Conservation (phyloP, 2,888 invertebrate species). For the Camptogramma bilineatum region DNA sequence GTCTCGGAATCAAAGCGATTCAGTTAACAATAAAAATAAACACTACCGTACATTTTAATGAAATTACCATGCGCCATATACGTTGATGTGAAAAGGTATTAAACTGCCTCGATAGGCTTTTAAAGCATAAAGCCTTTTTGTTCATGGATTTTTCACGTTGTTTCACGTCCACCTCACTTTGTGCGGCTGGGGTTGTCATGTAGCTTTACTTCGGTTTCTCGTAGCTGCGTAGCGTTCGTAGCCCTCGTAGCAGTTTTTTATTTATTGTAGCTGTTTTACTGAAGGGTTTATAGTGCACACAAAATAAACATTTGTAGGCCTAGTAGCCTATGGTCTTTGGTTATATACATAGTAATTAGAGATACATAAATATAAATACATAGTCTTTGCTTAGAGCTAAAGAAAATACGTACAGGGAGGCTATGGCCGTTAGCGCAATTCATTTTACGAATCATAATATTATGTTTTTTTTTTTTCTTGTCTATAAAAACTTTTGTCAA, state of each 20-base stretch:
- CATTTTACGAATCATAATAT: no score
- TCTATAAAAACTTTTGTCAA: no score
- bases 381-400: no score
- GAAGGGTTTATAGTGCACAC: not conserved
- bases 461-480: no score
- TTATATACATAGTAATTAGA: no score
- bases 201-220: not conserved
- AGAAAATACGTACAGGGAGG: no score
- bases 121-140: slow-evolving; percentile 5
- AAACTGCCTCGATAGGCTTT: slow-evolving; percentile 8
- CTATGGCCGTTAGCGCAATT: no score
- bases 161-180: not conserved
- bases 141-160: not conserved
- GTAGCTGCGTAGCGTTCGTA: slow-evolving; percentile 1
- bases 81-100: not conserved
- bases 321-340: no score
- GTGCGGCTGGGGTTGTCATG: not conserved
- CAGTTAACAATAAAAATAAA: not conserved
- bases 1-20: no score
- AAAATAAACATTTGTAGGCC: not conserved
- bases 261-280: not conserved
- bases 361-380: no score
- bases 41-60: not conserved
- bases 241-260: not conserved
- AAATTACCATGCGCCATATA: not conserved